A percentile compares a stretch with the other conserved stretches of the same genome.
phyloP scores from a whole-genome alignment of 2,797 vertebrate species.

The Poecile montanus region DNA sequence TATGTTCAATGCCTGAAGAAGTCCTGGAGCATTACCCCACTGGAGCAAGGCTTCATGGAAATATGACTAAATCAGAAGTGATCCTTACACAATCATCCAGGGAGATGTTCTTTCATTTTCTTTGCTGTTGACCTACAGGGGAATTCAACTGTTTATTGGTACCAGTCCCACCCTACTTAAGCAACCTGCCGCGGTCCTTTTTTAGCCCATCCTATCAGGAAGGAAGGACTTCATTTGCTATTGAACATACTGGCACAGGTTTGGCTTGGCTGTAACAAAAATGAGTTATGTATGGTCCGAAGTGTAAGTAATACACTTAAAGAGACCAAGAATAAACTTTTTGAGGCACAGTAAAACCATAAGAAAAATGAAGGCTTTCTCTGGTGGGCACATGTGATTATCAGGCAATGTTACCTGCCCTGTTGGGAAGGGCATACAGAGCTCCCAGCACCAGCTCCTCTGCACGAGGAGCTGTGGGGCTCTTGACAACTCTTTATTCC shows the following conservation, averaged over 20 bases:
- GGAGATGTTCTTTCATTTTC: not conserved
- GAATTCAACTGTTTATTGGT: not conserved
- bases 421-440: not conserved
- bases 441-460: not conserved
- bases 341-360: not conserved
- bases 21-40: slow-evolving; percentile 27
- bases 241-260: not conserved
- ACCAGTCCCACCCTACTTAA: not conserved
- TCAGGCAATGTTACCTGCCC: not conserved
- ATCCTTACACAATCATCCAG: not conserved
- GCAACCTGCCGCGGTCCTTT: not conserved
- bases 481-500: not conserved
- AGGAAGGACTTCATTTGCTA: not conserved
- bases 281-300: not conserved
- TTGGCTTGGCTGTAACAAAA: not conserved
- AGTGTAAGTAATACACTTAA: not conserved
- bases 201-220: not conserved
- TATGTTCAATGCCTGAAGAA: slow-evolving; percentile 41
- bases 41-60: slow-evolving; percentile 26
- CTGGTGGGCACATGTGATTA: not conserved
- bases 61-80: slow-evolving; percentile 30
- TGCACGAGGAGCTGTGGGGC: accelerated
- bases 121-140: not conserved
- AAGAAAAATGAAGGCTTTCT: not conserved
- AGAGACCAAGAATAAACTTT: not conserved